Evolutionary conservation across 2,888 invertebrate species (phyloP).

Genomic region (Hirtodrosophila histrioides): DNA sequence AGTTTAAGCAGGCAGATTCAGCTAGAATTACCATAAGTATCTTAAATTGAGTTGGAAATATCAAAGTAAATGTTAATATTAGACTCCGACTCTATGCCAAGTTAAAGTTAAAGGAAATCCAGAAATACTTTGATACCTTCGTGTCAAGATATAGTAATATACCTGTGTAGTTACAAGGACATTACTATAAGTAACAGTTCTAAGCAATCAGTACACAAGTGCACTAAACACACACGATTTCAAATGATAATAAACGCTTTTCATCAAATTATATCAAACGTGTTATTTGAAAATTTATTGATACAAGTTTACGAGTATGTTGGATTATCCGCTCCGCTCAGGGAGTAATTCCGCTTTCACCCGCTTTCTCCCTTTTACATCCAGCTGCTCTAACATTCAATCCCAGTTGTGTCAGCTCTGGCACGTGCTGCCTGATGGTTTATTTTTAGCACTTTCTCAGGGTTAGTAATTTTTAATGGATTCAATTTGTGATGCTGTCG

Average conservation of each 20-base stretch:
- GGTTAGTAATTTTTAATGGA: conserved; percentile 51
- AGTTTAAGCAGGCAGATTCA: no score
- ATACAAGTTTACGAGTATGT: conserved; percentile 1
- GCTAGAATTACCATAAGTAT: no score
- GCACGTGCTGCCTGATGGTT: conserved; percentile 47
- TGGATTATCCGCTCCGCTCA: conserved; percentile 11
- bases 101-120: no score
- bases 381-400: conserved; percentile 19
- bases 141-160: no score
- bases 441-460: conserved; percentile 51
- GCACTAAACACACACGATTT: conserved; percentile 11
- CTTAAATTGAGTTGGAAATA: no score
- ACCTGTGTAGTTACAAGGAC: no score
- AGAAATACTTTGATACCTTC: no score
- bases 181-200: no score
- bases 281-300: conserved; percentile 41
- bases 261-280: conserved; percentile 42
- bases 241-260: conserved; percentile 11
- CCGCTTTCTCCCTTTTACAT: background rate
- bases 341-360: background rate
- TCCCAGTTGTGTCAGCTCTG: conserved; percentile 21
- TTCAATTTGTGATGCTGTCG: conserved; percentile 44
- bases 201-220: background rate
- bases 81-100: no score
- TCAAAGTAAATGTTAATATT: no score